Evolutionary conservation across 2,888 invertebrate genomes (phyloP).

Genomic region (Polyommatus icarus): DNA sequence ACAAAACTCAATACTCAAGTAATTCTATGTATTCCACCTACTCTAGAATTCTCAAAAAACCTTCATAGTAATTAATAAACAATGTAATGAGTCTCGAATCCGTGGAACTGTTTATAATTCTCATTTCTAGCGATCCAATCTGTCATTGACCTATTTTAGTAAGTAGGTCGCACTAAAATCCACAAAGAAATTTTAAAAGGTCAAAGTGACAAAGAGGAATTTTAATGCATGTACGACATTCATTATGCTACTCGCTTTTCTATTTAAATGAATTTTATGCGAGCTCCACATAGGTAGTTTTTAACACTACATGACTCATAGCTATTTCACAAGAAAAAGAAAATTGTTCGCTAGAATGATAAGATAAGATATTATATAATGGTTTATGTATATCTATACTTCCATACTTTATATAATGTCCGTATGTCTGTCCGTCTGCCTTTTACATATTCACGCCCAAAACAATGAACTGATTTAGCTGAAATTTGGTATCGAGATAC

Average conservation of each 20-base stretch:
- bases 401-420: no score
- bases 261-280: background rate
- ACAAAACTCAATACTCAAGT: background rate
- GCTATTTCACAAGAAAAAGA: no score
- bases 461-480: no score
- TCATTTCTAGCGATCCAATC: background rate
- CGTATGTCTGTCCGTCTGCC: no score
- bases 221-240: background rate
- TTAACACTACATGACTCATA: background rate
- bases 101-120: background rate
- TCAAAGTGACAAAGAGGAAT: constrained; percentile 23
- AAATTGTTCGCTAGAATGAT: no score
- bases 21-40: background rate
- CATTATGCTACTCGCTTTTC: background rate
- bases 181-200: constrained; percentile 23
- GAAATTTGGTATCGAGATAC: no score
- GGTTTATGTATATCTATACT: no score
- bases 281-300: background rate
- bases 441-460: no score
- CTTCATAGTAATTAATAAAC: constrained; percentile 5
- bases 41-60: background rate
- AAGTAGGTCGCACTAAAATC: background rate
- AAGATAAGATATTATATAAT: no score
- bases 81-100: background rate
- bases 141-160: background rate